Base-by-base conservation (phyloP, 2,888 invertebrate genomes). In the Zelleria hepariella region DNA sequence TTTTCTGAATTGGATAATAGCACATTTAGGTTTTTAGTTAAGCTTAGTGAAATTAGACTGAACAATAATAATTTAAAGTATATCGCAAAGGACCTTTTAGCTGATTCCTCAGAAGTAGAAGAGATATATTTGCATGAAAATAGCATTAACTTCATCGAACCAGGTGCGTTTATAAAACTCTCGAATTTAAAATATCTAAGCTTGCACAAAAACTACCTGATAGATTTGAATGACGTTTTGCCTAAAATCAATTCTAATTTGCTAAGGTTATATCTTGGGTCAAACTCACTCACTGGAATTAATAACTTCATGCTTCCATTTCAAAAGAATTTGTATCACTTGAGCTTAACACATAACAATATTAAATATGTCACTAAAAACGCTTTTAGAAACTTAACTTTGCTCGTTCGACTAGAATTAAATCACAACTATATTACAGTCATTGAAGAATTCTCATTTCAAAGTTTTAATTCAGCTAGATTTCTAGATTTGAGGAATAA, bases 61-160 rank as follows among this genome's bases (percentile, higher is more conserved):
- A 96, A 96, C 77, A 94, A 95, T 79, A 97, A 97, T 84, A 92
- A 92, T 71, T 90, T 97, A 59, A 91, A 92, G 65, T 90, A 91
- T 61, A 92, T 97, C 63, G 90, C 92, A 52, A 92, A 93, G 64
- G 92, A 93, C 20, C 93, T 95, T 26, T 96, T 97, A 73, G 92
- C 93, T 64, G 94, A 94, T 4, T 81, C 95, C 64, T 92, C 94
- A 0, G 91, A 93, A 57, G 81, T 96, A 56, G 90, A 94, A 68
- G 96, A 96, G 77, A 84, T 97, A 62, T 95, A 97, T 82, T 89
- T 97, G 62, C 95, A 97, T 77, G 94, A 96, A 79, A 97, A 97
- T 82, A 91, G 92, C 66, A 94, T 97, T 63, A 92, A 92, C 60
- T 91, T 92, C 62, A 94, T 97, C 71, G 95, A 96, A 70, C 91